Conservation (phyloP, 92 coral and sea anemone genomes). For the Heliopora coerulea region DNA sequence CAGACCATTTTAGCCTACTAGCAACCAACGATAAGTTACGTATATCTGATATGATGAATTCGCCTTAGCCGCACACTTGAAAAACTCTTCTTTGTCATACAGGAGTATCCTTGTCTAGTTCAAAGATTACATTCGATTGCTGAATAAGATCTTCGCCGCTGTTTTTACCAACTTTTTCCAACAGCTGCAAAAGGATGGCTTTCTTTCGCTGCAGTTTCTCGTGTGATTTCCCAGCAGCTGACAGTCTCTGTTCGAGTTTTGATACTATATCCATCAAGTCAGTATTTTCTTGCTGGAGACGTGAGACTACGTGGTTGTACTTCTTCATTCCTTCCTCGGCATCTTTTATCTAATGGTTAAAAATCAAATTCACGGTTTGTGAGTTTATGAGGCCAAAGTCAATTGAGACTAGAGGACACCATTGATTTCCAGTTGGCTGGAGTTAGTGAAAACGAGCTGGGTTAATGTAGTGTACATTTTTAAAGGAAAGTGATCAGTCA, state of each 20-base stretch:
- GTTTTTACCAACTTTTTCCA: slow-evolving; percentile 78
- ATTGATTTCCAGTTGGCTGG: too few species aligned
- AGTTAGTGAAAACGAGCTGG: too few species aligned
- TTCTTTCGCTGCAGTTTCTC: slow-evolving; percentile 85
- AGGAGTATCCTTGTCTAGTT: slow-evolving; percentile 89
- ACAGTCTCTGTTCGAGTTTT: slow-evolving; percentile 73
- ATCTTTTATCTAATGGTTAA: slow-evolving; percentile 68
- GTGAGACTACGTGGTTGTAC: slow-evolving; percentile 85
- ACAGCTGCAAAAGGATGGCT: slow-evolving; percentile 72
- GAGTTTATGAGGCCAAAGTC: too few species aligned
- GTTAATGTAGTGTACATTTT: too few species aligned
- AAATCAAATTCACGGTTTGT: not conserved
- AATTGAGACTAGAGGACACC: too few species aligned
- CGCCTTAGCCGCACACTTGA: too few species aligned
- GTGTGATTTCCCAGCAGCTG: slow-evolving; percentile 73
- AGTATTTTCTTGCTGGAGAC: slow-evolving; percentile 79
- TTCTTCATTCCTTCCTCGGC: slow-evolving; percentile 90
- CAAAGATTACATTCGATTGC: slow-evolving; percentile 78
- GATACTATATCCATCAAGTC: slow-evolving; percentile 68
- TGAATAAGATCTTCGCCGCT: slow-evolving; percentile 72
- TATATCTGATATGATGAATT: too few species aligned
- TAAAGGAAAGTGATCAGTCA: too few species aligned
- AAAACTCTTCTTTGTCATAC: too few species aligned
- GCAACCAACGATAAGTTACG: too few species aligned
- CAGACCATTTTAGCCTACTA: too few species aligned